A percentile compares a stretch with the other conserved stretches of the same genome.
These are phyloP conservation scores for Aurelia aurita complex sp. Pacific DNA, from an alignment of 30 jellyfish, hydroid and myxozoan genomes.

Conservation along the genomic window DNA sequence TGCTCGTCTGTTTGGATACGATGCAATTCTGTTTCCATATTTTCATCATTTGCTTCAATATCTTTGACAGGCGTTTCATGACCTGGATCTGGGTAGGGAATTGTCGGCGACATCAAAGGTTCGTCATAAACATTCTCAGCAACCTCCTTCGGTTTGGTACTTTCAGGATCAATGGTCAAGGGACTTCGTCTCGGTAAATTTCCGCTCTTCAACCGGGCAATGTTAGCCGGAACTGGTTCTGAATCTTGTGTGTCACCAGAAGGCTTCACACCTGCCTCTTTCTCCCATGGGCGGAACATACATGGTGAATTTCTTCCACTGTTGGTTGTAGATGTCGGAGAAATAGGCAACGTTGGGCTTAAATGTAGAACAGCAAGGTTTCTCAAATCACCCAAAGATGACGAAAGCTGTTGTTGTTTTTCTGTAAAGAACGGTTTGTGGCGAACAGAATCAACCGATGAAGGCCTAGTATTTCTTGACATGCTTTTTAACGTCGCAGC, in stretches of 20 bases:
- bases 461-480: constrained; percentile 48
- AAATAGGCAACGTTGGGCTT: constrained; percentile 38
- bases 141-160: constrained; percentile 1
- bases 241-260: background rate
- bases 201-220: background rate
- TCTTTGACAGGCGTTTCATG: constrained; percentile 35
- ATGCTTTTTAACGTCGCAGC: constrained; percentile 27
- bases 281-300: constrained; percentile 92
- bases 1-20: too few species aligned
- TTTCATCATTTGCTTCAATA: background rate
- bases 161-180: constrained; percentile 5
- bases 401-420: constrained; percentile 32
- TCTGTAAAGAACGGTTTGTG: constrained; percentile 24
- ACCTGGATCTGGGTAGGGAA: constrained; percentile 64
- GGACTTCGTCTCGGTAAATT: background rate
- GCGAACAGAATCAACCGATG: constrained; percentile 65
- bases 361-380: constrained; percentile 37
- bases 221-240: background rate
- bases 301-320: constrained; percentile 35
- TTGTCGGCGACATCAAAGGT: constrained; percentile 73
- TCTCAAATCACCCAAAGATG: constrained; percentile 53
- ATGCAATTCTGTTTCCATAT: too few species aligned
- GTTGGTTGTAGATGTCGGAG: constrained; percentile 7
- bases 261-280: background rate
- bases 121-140: constrained; percentile 45